Evolutionary conservation across 2,888 invertebrate genomes (phyloP).

Genomic region (Eristalinus aeneus): DNA sequence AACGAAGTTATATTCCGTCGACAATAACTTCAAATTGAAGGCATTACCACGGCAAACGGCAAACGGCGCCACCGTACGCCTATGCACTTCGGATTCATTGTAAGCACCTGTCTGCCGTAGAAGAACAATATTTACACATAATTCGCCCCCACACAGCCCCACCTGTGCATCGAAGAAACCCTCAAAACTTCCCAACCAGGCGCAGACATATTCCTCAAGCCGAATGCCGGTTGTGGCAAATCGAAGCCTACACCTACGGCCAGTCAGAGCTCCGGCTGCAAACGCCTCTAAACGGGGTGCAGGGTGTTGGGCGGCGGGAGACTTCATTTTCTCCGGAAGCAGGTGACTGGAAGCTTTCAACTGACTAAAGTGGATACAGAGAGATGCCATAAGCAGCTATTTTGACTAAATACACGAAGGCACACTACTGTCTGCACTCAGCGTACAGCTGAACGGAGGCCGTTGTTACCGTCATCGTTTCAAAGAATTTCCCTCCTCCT

Average conservation of each 20-base stretch:
- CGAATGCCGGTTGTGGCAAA: not conserved
- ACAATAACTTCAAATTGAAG: constrained; percentile 54
- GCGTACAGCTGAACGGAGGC: not conserved
- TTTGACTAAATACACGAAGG: constrained; percentile 1
- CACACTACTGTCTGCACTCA: not conserved
- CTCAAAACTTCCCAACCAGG: not conserved
- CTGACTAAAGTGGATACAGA: constrained; percentile 16
- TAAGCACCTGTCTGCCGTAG: constrained; percentile 47
- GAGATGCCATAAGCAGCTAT: constrained; percentile 8
- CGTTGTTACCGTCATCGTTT: constrained; percentile 28
- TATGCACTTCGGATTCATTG: constrained; percentile 40
- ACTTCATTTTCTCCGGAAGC: not conserved
- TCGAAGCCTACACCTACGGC: constrained; percentile 3
- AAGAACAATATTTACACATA: constrained; percentile 59
- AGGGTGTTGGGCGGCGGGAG: not conserved
- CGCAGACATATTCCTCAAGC: constrained; percentile 8
- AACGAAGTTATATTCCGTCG: constrained; percentile 36
- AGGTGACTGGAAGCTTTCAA: constrained; percentile 30
- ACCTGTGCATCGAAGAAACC: not conserved
- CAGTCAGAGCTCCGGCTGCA: not conserved
- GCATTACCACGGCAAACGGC: constrained; percentile 25
- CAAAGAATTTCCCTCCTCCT: constrained; percentile 25
- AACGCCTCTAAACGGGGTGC: not conserved
- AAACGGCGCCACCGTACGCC: constrained; percentile 1
- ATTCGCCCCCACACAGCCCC: constrained; percentile 13